phyloP scores from a whole-genome alignment of 1,140 invertebrate species.

The Neoseiulus cucumeris region DNA sequence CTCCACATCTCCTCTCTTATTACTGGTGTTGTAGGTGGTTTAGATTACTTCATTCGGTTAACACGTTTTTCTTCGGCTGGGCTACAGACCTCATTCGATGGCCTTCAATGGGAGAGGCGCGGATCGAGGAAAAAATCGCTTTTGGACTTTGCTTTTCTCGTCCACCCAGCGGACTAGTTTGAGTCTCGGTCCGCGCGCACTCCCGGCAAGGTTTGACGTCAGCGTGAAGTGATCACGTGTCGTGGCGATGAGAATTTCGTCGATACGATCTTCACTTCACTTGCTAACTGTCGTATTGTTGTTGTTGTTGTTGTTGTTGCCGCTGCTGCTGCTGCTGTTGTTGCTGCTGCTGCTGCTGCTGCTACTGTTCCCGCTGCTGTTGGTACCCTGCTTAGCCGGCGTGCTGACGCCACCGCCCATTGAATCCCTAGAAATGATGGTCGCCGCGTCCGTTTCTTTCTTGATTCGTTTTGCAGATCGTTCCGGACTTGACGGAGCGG shows the following conservation, averaged over 20 bases:
- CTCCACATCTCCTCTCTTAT: too few relatives aligned
- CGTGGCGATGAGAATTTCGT: too few relatives aligned
- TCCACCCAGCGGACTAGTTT: too few relatives aligned
- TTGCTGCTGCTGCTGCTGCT: neutral
- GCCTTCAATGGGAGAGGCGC: slow-evolving; percentile 9
- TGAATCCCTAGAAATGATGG: neutral
- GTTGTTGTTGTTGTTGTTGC: neutral
- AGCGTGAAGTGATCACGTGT: too few relatives aligned
- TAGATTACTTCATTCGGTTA: too few relatives aligned
- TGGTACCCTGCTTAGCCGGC: neutral
- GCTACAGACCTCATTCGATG: slow-evolving; percentile 8
- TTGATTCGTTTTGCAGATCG: slow-evolving; percentile 2
- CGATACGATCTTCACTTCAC: too few relatives aligned
- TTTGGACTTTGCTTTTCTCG: too few relatives aligned
- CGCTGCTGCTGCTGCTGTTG: neutral
- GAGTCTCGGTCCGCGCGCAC: too few relatives aligned
- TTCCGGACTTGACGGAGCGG: slow-evolving; percentile 3
- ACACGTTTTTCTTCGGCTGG: neutral
- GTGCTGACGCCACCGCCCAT: neutral
- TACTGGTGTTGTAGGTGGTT: too few relatives aligned
- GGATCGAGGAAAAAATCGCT: neutral
- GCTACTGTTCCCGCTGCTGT: neutral
- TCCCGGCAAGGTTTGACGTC: too few relatives aligned
- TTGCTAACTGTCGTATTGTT: slow-evolving; percentile 1
- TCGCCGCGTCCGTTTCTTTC: neutral